A percentile compares a stretch with the other conserved stretches of the same genome.
phyloP scores from a whole-genome alignment of 2,888 invertebrate genomes.

The Pristionchus maxplancki region DNA sequence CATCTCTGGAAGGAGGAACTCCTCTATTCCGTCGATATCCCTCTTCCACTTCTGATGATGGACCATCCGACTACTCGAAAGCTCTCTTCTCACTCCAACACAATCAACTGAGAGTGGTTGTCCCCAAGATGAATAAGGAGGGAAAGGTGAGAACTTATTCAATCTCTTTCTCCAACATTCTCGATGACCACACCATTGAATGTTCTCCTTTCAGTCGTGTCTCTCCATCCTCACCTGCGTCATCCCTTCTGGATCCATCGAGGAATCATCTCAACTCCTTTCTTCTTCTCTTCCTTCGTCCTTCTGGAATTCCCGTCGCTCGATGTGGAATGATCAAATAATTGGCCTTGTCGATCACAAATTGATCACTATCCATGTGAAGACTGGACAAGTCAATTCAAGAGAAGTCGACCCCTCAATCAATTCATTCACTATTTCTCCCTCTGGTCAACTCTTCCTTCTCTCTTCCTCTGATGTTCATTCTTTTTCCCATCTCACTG shows the following conservation, averaged over 20 bases:
- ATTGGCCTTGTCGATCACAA: neutral
- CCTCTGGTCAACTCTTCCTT: neutral
- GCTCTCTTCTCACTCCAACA: neutral
- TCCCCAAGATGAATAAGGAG: neutral
- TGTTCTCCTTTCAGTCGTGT: neutral
- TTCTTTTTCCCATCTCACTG: neutral
- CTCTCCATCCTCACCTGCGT: slow-evolving; percentile 8
- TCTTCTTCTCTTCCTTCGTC: slow-evolving; percentile 23
- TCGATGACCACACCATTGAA: neutral
- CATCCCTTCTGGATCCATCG: neutral
- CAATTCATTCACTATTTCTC: neutral
- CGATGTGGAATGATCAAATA: neutral
- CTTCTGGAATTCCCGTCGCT: neutral
- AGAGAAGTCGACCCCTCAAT: neutral
- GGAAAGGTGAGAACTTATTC: slow-evolving; percentile 2
- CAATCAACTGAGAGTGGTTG: neutral
- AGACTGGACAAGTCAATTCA: neutral
- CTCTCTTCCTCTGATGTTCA: neutral
- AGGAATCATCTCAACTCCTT: neutral
- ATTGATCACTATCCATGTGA: neutral
- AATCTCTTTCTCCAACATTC: neutral
- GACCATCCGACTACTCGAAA: neutral
- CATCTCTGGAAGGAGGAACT: neutral
- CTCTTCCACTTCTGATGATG: neutral
- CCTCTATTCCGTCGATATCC: slow-evolving; percentile 9